Evolutionary conservation across 2,797 vertebrate species (phyloP).

Genomic region (Clamator glandarius): DNA sequence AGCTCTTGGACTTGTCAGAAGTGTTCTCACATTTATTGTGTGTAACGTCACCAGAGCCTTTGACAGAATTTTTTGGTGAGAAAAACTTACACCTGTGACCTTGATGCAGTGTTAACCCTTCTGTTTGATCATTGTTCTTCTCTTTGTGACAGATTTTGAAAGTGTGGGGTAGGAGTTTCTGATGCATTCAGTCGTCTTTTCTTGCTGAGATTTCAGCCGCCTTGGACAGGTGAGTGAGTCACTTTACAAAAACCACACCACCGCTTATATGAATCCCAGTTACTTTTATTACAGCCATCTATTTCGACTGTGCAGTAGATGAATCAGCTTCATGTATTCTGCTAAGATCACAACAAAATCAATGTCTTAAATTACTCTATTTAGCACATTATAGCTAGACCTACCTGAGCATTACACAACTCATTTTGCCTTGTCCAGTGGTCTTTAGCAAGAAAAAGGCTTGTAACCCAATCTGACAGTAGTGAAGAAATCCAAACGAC

Average conservation of each 20-base stretch:
- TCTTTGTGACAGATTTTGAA: constrained; percentile 17
- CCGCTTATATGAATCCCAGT: neutral
- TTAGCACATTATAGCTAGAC: neutral
- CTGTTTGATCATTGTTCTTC: neutral
- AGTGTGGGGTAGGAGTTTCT: neutral
- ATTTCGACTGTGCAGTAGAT: neutral
- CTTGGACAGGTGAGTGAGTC: neutral
- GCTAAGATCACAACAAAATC: neutral
- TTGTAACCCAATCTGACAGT: neutral
- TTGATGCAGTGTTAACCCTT: neutral
- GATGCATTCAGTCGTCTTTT: neutral
- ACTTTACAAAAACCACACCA: neutral
- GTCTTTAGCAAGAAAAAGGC: neutral
- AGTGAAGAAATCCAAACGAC: neutral
- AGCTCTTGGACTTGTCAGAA: neutral
- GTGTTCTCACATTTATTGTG: neutral
- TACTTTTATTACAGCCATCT: neutral
- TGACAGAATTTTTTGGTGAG: neutral
- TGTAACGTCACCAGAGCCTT: neutral
- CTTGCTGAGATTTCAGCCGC: neutral
- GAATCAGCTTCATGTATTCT: neutral
- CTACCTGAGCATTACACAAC: neutral
- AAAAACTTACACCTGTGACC: neutral
- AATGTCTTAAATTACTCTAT: neutral
- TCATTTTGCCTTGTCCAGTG: neutral